Base-by-base conservation (phyloP, 2,888 invertebrate species). In the Oasisia sp. region DNA sequence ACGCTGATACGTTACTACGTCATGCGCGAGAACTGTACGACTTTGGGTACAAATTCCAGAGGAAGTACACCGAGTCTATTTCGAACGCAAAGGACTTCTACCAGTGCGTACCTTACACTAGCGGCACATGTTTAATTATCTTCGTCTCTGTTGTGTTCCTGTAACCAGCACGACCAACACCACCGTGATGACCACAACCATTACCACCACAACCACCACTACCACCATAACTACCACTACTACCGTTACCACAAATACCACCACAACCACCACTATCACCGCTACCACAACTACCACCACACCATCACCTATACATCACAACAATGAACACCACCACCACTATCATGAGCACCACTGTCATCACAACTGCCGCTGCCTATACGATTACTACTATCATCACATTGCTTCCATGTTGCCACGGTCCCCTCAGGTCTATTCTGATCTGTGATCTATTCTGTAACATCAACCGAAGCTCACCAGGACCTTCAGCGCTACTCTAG, bases 1-100 rank as follows among this genome's bases (percentile, higher is more conserved):
- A 97, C 94, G 96, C 97, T 0, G 95, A 95, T 19, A 93, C 95
- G 89, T 96, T 97, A 91, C 94, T 97, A 32, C 94, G 94, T n/a
- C 97, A 97, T 94, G 96, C 97, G 2, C 96, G 95, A 89, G 96
- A 97, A 94, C 95, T 97, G 58, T 97, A 97, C 94, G 95, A 96
- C 92, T 97, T 97, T 94, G 97, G 97, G 0, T 96, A 96, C 32
- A 95, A 94, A 14, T 96, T 97, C 94, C 95, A 96, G 89, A 97
- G 97, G 0, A 95, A 97, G 4, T 97, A 97, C 94, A 97, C 97
- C 93, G 97, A 97, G 93, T 96, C 97, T 0, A 97, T 97, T 94
- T 96, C 97, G 56, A 97, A 97, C 0, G 97, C 97, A 0, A 96
- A 96, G 19, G 96, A 96, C 93, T 97, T 96, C 94, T 97, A 97